Percentiles rank a stretch among this genome's conserved stretches.
phyloP scores from a whole-genome alignment of 2,113 vertebrate species.

The Todiramphus saurophagus region DNA sequence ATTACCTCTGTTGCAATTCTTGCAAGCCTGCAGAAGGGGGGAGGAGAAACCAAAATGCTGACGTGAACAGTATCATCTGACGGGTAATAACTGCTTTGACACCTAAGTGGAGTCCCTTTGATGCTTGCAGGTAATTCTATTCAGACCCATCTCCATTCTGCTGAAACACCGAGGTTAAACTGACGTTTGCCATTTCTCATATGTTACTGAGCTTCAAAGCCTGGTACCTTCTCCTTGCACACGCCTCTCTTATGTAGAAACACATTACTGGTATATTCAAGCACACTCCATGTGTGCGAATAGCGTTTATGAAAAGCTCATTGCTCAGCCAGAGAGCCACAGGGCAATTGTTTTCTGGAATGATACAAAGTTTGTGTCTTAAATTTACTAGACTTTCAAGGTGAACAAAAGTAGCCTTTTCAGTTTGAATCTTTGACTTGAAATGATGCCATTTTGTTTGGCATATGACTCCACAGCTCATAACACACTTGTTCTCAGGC shows the following conservation, averaged over 20 bases:
- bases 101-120: neutral
- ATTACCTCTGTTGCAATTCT: neutral
- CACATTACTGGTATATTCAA: neutral
- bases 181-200: neutral
- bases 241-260: accelerated
- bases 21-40: neutral
- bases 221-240: neutral
- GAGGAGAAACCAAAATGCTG: neutral
- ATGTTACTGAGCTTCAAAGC: neutral
- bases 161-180: neutral
- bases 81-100: neutral
- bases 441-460: accelerated
- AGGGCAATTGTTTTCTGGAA: neutral
- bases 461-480: neutral
- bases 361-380: accelerated
- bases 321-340: neutral
- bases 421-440: neutral
- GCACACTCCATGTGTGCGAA: neutral
- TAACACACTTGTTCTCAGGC: neutral
- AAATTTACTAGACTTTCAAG: neutral
- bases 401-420: neutral
- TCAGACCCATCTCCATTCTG: neutral
- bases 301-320: neutral
- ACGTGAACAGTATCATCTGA: neutral
- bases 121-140: neutral